Evolutionary conservation across 2,797 vertebrate species (phyloP).

Genomic region (Mallotus villosus): DNA sequence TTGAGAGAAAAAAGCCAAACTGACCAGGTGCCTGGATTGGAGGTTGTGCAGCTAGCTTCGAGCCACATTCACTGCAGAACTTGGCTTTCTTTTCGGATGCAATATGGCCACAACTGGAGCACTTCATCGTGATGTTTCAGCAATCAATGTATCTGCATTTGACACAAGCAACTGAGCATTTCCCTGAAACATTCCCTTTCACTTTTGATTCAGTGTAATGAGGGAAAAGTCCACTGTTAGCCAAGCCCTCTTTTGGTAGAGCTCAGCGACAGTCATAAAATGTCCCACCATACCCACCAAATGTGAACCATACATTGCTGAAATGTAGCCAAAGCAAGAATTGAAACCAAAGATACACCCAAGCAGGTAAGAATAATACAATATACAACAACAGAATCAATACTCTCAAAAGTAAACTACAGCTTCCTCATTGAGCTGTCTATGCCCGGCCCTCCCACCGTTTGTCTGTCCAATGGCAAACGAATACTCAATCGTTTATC

Average conservation of each 20-base stretch:
- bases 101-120: constrained; percentile 48
- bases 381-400: no score
- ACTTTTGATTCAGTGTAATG: constrained; percentile 53
- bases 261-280: background rate
- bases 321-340: no score
- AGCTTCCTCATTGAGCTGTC: background rate
- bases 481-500: background rate
- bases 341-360: no score
- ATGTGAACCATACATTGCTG: no score
- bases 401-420: no score
- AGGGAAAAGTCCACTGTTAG: background rate
- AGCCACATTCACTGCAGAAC: constrained; percentile 78
- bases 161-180: background rate
- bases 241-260: background rate
- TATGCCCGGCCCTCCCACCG: background rate
- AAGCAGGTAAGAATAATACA: background rate
- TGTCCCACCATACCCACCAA: no score
- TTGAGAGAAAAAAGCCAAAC: constrained; percentile 5
- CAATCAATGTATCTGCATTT: constrained; percentile 21
- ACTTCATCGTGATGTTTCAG: constrained; percentile 68
- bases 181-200: constrained; percentile 41
- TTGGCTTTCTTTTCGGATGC: constrained; percentile 60
- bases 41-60: constrained; percentile 26
- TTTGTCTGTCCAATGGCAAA: no score
- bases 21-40: constrained; percentile 50